Percentiles rank a stretch among this genome's conserved stretches.
Evolutionary conservation across 2,888 invertebrate genomes (phyloP).

Genomic region (Villa cingulata): DNA sequence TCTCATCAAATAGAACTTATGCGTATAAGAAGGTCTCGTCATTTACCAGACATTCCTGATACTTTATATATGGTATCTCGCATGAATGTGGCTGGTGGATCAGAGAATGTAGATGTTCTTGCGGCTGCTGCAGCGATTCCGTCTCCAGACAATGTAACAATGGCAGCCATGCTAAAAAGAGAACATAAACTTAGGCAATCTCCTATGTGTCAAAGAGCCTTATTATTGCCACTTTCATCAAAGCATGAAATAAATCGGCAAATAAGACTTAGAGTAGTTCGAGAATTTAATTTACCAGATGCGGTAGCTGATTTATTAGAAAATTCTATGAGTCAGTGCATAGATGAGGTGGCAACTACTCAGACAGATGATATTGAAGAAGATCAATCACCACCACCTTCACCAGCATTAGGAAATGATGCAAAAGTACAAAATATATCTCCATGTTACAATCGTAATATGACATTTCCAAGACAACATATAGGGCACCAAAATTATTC

Average conservation of each 20-base stretch:
- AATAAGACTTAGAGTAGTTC: slow-evolving; percentile 76
- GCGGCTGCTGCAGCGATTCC: slow-evolving; percentile 52
- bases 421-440: slow-evolving; percentile 29
- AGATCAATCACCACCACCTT: slow-evolving; percentile 34
- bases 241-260: slow-evolving; percentile 62
- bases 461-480: slow-evolving; percentile 46
- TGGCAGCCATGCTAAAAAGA: slow-evolving; percentile 68
- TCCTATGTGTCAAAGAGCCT: slow-evolving; percentile 66
- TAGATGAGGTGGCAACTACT: slow-evolving; percentile 24
- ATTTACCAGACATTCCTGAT: slow-evolving; percentile 77
- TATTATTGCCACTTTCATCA: slow-evolving; percentile 59
- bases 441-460: slow-evolving; percentile 44
- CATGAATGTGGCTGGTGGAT: slow-evolving; percentile 28
- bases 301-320: slow-evolving; percentile 66
- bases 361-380: slow-evolving; percentile 28
- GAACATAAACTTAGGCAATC: slow-evolving; percentile 69
- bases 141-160: slow-evolving; percentile 63
- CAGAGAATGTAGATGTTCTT: slow-evolving; percentile 48
- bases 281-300: slow-evolving; percentile 90
- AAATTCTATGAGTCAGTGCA: slow-evolving; percentile 31
- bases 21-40: slow-evolving; percentile 54
- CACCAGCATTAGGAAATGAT: slow-evolving; percentile 31
- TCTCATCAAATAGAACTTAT: slow-evolving; percentile 58
- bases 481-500: slow-evolving; percentile 12
- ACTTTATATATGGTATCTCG: slow-evolving; percentile 73